Conservation (phyloP, 2,797 vertebrate genomes). For the Natrix natrix region DNA sequence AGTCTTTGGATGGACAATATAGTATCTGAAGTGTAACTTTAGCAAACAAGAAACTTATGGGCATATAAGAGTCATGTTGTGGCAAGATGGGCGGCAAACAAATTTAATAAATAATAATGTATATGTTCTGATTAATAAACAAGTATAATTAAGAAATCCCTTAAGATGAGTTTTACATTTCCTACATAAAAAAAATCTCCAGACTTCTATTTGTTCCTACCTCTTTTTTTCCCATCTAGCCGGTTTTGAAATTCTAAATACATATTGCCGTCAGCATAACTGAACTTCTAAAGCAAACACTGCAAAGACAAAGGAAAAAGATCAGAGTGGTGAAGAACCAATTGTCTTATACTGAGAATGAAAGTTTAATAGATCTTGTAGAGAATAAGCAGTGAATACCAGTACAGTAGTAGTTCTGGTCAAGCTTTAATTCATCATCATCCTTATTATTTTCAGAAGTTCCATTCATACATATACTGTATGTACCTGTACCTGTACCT, state of each 20-base stretch:
- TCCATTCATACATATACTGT: neutral
- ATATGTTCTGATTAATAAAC: neutral
- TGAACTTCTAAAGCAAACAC: neutral
- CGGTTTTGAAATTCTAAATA: neutral
- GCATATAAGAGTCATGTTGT: neutral
- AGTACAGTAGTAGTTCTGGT: neutral
- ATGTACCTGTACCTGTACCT: no score
- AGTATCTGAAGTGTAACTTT: neutral
- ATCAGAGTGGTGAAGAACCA: neutral
- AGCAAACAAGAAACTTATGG: neutral
- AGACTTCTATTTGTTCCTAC: neutral
- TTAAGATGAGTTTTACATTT: neutral
- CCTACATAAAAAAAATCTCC: rapidly evolving
- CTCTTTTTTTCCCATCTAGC: neutral
- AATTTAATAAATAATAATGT: neutral
- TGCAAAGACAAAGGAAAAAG: neutral
- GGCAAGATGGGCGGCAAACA: neutral
- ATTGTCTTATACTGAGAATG: neutral
- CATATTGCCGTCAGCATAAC: rapidly evolving
- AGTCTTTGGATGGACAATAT: neutral
- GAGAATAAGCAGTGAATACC: neutral
- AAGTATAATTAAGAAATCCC: neutral
- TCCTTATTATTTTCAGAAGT: neutral
- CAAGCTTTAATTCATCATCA: neutral
- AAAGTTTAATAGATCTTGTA: neutral